Conservation (phyloP, 2,888 invertebrate species). For the Amphimallon solstitiale region DNA sequence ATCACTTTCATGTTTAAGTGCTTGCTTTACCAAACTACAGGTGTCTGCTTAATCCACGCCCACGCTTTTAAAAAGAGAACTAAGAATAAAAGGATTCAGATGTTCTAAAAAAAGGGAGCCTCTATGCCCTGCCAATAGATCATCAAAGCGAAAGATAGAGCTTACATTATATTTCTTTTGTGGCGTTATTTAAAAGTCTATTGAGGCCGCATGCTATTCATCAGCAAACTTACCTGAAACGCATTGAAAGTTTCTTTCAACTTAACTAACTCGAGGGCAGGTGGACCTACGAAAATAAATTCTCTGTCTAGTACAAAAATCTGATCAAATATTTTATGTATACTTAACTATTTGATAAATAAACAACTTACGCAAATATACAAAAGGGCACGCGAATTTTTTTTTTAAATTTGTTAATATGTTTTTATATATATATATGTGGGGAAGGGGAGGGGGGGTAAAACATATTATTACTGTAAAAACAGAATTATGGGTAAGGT, state of each 20-base stretch:
- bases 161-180: slow-evolving; percentile 30
- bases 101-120: background rate
- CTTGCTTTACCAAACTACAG: slow-evolving; percentile 8
- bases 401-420: background rate
- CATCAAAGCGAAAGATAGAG: slow-evolving; percentile 24
- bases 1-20: too few species aligned
- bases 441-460: too few species aligned
- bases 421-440: too few species aligned
- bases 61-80: slow-evolving; percentile 1
- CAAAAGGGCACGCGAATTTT: slow-evolving; percentile 2
- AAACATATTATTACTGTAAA: too few species aligned
- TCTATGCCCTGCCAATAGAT: slow-evolving; percentile 14
- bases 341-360: background rate
- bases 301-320: background rate
- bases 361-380: background rate
- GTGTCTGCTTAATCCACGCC: slow-evolving; percentile 6
- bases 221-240: slow-evolving; percentile 23
- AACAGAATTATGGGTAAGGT: too few species aligned
- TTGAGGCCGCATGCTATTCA: slow-evolving; percentile 11
- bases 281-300: background rate
- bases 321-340: slow-evolving; percentile 9
- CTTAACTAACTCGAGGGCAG: slow-evolving; percentile 1
- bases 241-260: background rate
- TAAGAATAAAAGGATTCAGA: slow-evolving; percentile 24
- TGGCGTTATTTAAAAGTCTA: slow-evolving; percentile 31